A percentile compares a stretch with the other conserved stretches of the same genome.
phyloP scores from a whole-genome alignment of 2,797 vertebrate genomes.

The Sebastiscus albofasciatus region DNA sequence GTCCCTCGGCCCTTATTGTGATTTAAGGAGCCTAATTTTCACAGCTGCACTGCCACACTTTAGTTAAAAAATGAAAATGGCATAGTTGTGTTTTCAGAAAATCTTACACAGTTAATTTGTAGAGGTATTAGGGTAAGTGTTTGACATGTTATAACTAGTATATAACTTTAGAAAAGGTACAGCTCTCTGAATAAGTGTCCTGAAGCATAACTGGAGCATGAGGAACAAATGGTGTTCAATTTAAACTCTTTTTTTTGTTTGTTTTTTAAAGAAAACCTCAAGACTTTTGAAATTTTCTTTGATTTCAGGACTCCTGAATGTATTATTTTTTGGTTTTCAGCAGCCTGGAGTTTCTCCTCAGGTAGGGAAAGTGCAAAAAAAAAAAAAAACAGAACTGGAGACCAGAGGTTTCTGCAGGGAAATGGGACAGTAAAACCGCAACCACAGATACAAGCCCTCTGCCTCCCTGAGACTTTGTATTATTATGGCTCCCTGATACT shows the following conservation, averaged over 20 bases:
- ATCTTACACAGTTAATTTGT: conserved; percentile 15
- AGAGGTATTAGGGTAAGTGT: neutral
- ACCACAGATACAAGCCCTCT: conserved; percentile 28
- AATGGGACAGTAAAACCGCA: conserved; percentile 28
- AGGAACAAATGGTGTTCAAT: neutral
- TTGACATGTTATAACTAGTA: neutral
- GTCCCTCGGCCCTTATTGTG: conserved; percentile 50
- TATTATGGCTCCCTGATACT: conserved; percentile 56
- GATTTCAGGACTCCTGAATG: neutral
- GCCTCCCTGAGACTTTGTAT: conserved; percentile 28
- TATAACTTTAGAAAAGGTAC: neutral
- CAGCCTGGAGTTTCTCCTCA: conserved; percentile 8
- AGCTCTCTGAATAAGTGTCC: neutral
- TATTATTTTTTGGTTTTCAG: neutral
- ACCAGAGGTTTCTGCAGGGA: conserved; percentile 20
- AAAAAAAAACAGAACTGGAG: neutral
- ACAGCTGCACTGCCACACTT: conserved; percentile 10
- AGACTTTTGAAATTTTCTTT: neutral
- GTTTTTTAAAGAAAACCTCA: neutral
- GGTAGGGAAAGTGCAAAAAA: neutral
- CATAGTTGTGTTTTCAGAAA: conserved; percentile 24
- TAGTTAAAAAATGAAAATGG: conserved; percentile 44
- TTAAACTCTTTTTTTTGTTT: neutral
- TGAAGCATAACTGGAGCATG: neutral
- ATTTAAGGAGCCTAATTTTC: conserved; percentile 59